Evolutionary conservation across 2,797 vertebrate species (phyloP), one percentile per base, ranked within the genome.

Genomic region (Todus mexicanus): DNA sequence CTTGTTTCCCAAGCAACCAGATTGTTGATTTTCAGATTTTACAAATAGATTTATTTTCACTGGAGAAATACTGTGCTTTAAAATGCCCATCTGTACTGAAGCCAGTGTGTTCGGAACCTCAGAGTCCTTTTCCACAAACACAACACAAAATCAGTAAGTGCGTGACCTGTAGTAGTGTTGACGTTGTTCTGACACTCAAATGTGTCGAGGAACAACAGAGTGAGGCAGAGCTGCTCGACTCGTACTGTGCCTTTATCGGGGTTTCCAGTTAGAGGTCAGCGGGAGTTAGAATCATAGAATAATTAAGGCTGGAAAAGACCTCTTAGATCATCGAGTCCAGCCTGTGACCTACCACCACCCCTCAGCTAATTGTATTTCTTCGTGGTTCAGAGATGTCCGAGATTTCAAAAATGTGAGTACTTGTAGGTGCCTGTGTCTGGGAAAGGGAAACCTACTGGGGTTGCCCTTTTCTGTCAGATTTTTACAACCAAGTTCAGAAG

Each of bases 141-240:
- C n/a, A 27, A 11, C 31, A 15, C 26, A 12, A 16, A 66, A 42
- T 15, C 61, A 45, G 1, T 16, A 5, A 21, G 50, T 61, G 64
- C 61, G 4, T 47, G 72, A 45, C 45, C 51, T 79, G 57, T 7
- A 8, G 51, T 27, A 26, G 29, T 21, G 15, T 1, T 64, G 69
- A 26, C 33, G 48, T 61, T 2, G 1, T 2, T 26, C 8, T 29
- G 54, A 47, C 1, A 12, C 78, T 82, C 43, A 14, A 3, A 1
- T 40, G 5, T 21, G 25, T 37, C 1, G 1, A 3, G 84, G 75
- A 63, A 17, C 5, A 13, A 31, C 14, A 63, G 33, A 64, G 47
- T 72, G 76, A 94, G 65, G 84, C 54, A 54, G 69, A 56, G 29
- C 38, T 57, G 40, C 68, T 59, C 65, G 33, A 29, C 2, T 35